Percentiles rank a stretch among this genome's conserved stretches.
phyloP scores from a whole-genome alignment of 1,140 invertebrate genomes.

The Acromyrmex heyeri region DNA sequence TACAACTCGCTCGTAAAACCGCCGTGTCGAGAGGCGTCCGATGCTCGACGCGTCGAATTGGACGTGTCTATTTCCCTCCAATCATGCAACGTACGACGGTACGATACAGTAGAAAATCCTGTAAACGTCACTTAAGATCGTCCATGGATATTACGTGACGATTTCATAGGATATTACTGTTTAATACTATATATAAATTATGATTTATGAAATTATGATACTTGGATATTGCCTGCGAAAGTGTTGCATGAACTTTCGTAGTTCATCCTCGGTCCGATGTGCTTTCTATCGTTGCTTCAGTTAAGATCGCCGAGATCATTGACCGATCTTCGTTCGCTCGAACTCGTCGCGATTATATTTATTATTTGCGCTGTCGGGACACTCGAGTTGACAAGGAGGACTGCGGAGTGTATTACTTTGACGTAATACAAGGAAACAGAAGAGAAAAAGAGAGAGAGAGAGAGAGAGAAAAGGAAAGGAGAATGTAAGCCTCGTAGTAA shows the following conservation, averaged over 20 bases:
- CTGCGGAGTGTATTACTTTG: slow-evolving; percentile 47
- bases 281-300: background rate
- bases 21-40: slow-evolving; percentile 21
- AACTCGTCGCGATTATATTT: slow-evolving; percentile 36
- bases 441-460: slow-evolving; percentile 16
- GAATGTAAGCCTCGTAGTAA: slow-evolving; percentile 53
- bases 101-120: background rate
- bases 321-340: slow-evolving; percentile 26
- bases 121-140: slow-evolving; percentile 18
- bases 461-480: slow-evolving; percentile 4
- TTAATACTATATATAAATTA: slow-evolving; percentile 13
- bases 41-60: slow-evolving; percentile 42
- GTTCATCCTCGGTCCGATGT: background rate
- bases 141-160: background rate
- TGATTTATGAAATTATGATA: background rate
- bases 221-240: background rate
- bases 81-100: background rate
- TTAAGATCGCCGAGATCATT: background rate
- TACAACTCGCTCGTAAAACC: slow-evolving; percentile 32
- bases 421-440: slow-evolving; percentile 48
- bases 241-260: background rate
- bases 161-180: slow-evolving; percentile 10
- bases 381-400: slow-evolving; percentile 16
- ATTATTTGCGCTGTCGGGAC: slow-evolving; percentile 54
- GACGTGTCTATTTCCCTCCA: slow-evolving; percentile 41